Conservation (phyloP, 1,140 invertebrate species). For the Polypedilum pembai region DNA sequence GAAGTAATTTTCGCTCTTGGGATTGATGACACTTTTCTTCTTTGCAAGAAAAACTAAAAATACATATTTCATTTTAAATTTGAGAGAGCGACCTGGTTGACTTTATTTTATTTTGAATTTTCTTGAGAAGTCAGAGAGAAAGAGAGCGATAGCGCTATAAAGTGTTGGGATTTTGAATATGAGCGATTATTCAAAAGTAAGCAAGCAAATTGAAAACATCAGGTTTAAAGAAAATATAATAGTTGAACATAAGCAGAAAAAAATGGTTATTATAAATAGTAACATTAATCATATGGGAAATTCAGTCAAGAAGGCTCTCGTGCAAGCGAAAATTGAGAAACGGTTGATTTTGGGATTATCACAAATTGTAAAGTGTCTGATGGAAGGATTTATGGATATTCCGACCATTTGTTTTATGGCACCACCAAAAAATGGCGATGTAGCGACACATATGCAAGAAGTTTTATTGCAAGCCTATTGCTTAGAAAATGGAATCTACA, state of each 20-base stretch:
- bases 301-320: not conserved
- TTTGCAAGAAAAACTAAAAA: too few species aligned
- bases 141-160: not conserved
- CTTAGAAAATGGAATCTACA: constrained; percentile 59
- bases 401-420: not conserved
- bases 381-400: not conserved
- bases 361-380: not conserved
- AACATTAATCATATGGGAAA: constrained; percentile 13
- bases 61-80: too few species aligned
- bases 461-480: constrained; percentile 60
- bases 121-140: not conserved
- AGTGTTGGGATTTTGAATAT: not conserved
- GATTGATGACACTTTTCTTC: too few species aligned
- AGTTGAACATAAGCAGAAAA: not conserved
- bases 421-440: constrained; percentile 46
- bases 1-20: too few species aligned
- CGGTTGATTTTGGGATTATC: not conserved
- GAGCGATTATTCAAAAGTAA: not conserved
- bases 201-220: not conserved
- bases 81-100: too few species aligned
- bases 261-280: not conserved
- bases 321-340: constrained; percentile 3
- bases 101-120: too few species aligned
- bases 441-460: constrained; percentile 59
- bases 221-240: not conserved